Conservation (phyloP, 2,113 vertebrate species). For the Pungitius pungitius region DNA sequence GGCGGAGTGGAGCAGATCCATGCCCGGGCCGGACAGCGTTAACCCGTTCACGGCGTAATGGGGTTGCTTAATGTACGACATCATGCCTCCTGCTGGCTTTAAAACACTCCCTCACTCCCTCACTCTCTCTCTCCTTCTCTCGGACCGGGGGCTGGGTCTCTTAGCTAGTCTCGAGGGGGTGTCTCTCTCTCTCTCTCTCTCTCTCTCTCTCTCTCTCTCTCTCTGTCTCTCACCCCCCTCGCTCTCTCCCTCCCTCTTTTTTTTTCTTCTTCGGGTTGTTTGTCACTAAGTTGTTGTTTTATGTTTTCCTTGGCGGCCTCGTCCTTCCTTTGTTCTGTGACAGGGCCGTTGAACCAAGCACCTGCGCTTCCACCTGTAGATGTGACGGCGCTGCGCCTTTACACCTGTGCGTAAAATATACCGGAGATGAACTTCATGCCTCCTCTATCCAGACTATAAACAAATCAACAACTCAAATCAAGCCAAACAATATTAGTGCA, state of each 20-base stretch:
- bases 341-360: neutral
- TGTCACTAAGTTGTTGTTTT: slow-evolving; percentile 44
- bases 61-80: slow-evolving; percentile 91
- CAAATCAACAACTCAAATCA: neutral
- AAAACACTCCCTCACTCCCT: slow-evolving; percentile 77
- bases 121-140: slow-evolving; percentile 79
- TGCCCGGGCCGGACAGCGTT: slow-evolving; percentile 85
- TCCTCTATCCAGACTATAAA: neutral
- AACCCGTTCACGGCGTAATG: slow-evolving; percentile 89
- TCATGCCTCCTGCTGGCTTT: slow-evolving; percentile 84
- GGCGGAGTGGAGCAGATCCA: slow-evolving; percentile 88
- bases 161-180: slow-evolving; percentile 68
- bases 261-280: slow-evolving; percentile 45
- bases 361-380: neutral
- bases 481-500: neutral
- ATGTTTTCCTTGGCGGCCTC: slow-evolving; percentile 16
- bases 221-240: slow-evolving; percentile 8
- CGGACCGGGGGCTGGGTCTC: slow-evolving; percentile 72
- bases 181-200: slow-evolving; percentile 64
- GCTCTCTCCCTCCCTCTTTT: slow-evolving; percentile 31
- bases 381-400: too few relatives aligned
- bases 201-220: slow-evolving; percentile 37
- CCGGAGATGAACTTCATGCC: neutral
- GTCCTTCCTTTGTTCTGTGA: slow-evolving; percentile 6
- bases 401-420: slow-evolving; percentile 49